Percentiles rank a stretch among this genome's conserved stretches.
Evolutionary conservation across 2,113 vertebrate species (phyloP).

Genomic region (Sinocyclocheilus rhinocerous): DNA sequence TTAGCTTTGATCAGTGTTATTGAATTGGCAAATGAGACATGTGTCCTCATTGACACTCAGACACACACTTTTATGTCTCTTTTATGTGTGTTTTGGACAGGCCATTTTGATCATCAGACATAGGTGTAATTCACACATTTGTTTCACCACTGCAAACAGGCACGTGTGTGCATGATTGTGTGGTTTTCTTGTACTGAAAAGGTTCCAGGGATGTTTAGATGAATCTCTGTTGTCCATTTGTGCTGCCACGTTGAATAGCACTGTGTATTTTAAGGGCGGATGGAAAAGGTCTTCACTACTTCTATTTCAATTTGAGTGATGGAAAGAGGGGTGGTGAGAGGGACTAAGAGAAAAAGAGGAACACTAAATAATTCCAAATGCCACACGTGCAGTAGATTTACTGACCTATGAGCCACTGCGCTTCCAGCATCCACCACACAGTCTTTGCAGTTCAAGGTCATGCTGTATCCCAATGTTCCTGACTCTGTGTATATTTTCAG

Average conservation of each 20-base stretch:
- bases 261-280: background rate
- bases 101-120: slow-evolving; percentile 30
- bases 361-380: slow-evolving; percentile 20
- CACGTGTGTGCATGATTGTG: background rate
- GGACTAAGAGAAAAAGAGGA: background rate
- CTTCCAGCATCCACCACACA: background rate
- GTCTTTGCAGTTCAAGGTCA: background rate
- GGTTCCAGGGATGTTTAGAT: background rate
- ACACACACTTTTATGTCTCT: background rate
- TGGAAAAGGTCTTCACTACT: slow-evolving; percentile 9
- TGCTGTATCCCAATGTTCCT: background rate
- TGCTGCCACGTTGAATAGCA: background rate
- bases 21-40: background rate
- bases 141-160: background rate
- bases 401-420: slow-evolving; percentile 7
- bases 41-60: background rate
- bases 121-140: background rate
- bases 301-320: background rate
- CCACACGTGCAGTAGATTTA: slow-evolving; percentile 10
- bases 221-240: background rate
- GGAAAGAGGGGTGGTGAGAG: background rate
- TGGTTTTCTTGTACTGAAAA: background rate
- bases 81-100: slow-evolving; percentile 18
- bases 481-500: background rate
- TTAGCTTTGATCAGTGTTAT: background rate